Conservation (phyloP, 2,797 vertebrate species). For the Philypnodon macrostomus region DNA sequence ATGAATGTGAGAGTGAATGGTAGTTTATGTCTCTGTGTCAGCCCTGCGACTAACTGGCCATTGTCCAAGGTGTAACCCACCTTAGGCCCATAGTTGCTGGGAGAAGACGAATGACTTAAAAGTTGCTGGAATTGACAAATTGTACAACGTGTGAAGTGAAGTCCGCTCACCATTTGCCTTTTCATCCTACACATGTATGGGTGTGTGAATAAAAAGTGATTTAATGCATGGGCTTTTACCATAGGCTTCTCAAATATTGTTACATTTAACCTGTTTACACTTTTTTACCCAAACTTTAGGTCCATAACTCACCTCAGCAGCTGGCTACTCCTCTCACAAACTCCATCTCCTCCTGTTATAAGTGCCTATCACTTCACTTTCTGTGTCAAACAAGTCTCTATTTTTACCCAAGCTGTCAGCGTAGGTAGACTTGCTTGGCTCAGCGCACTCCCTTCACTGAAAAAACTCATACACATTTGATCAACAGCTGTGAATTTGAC, state of each 20-base stretch:
- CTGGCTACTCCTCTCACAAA: constrained; percentile 6
- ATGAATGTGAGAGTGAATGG: too few relatives aligned
- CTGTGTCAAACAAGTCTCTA: constrained; percentile 39
- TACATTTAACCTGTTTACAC: background rate
- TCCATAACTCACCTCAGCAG: constrained; percentile 9
- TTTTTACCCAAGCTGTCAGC: constrained; percentile 46
- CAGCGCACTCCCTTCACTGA: constrained; percentile 20
- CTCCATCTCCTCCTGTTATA: constrained; percentile 17
- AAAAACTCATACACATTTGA: constrained; percentile 34
- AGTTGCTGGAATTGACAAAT: too few relatives aligned
- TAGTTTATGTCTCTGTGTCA: too few relatives aligned
- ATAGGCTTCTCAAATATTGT: background rate
- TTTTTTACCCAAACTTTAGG: constrained; percentile 6
- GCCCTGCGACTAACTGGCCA: too few relatives aligned
- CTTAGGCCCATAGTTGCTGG: too few relatives aligned
- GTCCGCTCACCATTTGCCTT: too few relatives aligned
- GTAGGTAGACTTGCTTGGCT: constrained; percentile 16
- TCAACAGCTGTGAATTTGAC: constrained; percentile 28
- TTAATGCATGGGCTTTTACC: background rate
- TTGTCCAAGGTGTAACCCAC: too few relatives aligned
- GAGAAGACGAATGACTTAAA: too few relatives aligned
- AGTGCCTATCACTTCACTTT: constrained; percentile 27
- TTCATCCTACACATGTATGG: too few relatives aligned
- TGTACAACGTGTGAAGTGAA: too few relatives aligned
- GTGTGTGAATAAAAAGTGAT: too few relatives aligned